These are phyloP conservation scores for Tetrao urogallus DNA, from an alignment of 2,113 vertebrate genomes.

Conservation along the genomic window DNA sequence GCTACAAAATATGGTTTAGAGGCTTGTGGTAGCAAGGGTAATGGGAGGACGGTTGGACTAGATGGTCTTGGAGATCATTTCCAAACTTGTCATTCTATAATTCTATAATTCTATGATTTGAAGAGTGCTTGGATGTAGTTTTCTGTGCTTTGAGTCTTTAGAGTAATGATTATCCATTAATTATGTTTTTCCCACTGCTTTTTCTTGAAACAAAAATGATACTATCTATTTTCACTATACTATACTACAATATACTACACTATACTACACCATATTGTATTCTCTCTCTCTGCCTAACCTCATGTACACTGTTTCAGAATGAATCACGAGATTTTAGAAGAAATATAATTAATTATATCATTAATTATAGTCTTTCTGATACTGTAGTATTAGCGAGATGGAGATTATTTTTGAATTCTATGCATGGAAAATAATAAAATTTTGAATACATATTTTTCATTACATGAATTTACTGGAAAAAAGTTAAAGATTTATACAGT, in stretches of 20 bases:
- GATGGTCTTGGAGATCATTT: too few species aligned
- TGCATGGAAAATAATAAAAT: background rate
- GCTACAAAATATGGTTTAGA: too few species aligned
- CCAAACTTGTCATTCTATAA: too few species aligned
- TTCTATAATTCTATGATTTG: background rate
- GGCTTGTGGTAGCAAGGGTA: too few species aligned
- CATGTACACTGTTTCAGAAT: background rate
- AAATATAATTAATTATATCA: background rate
- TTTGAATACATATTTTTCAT: background rate
- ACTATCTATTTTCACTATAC: too few species aligned
- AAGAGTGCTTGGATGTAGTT: background rate
- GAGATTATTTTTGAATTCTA: background rate
- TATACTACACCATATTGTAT: background rate
- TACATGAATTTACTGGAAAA: background rate
- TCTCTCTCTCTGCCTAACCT: background rate
- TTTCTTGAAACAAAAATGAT: background rate
- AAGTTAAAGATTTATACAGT: background rate
- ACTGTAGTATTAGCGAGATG: background rate
- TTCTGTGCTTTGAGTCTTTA: background rate
- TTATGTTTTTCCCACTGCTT: background rate
- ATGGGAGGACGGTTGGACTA: too few species aligned
- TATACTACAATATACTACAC: too few species aligned
- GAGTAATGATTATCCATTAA: background rate
- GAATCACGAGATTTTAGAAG: background rate
- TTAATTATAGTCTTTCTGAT: background rate